phyloP scores from a whole-genome alignment of 92 coral and sea anemone genomes.

The Epizoanthus rinbou region DNA sequence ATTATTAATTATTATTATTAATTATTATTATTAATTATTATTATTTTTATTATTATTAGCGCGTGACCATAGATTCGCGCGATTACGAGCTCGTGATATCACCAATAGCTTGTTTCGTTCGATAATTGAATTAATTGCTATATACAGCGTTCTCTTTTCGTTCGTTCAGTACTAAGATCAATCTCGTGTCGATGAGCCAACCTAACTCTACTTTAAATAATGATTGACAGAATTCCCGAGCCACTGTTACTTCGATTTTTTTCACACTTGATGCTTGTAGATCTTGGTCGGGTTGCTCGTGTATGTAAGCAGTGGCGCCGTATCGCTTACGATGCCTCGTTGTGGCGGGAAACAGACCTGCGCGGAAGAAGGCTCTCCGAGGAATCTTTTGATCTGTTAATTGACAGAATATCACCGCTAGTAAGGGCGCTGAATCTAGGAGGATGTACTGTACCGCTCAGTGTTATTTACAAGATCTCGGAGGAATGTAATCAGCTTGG shows the following conservation, averaged over 20 bases:
- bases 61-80: too few relatives aligned
- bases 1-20: too few relatives aligned
- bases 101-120: constrained; percentile 21
- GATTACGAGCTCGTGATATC: background rate
- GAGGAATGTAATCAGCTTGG: constrained; percentile 61
- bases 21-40: too few relatives aligned
- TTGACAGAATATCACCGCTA: constrained; percentile 53
- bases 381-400: constrained; percentile 31
- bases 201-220: background rate
- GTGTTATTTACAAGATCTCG: constrained; percentile 40
- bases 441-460: constrained; percentile 49
- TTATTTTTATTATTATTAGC: too few relatives aligned
- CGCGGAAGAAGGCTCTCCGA: constrained; percentile 56
- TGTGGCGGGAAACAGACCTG: constrained; percentile 67
- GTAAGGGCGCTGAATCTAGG: constrained; percentile 58
- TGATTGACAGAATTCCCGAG: constrained; percentile 69
- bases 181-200: background rate
- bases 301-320: constrained; percentile 71
- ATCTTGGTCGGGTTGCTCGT: constrained; percentile 49
- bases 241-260: constrained; percentile 65
- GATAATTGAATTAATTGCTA: constrained; percentile 17
- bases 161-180: background rate
- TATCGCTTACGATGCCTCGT: constrained; percentile 63
- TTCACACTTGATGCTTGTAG: constrained; percentile 38
- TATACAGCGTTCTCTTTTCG: background rate